Base-by-base conservation (phyloP, 2,113 vertebrate species). In the Neodon shergylaensis region DNA sequence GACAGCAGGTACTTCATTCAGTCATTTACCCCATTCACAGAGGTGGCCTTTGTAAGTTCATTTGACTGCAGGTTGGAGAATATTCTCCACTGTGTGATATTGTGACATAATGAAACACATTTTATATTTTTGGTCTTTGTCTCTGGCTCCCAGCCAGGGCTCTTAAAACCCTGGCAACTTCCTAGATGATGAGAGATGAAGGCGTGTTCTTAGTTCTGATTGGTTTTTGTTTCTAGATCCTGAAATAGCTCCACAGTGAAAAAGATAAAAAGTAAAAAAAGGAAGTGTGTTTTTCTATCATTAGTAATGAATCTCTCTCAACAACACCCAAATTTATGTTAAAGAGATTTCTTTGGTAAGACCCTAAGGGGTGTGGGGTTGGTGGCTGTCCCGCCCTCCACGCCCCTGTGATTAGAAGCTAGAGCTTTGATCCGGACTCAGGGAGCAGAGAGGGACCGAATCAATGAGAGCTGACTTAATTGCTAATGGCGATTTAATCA, bases 141-240 rank as follows among this genome's bases (percentile, higher is more conserved):
- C 19, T 54, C 63, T 61, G 76, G 22, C 39, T 88, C 14, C 52
- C 24, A 31, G 39, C 5, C 47, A 79, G 61, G 44, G 21, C 74
- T 88, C 85, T 66, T 88, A 88, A 70, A 93, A 70, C 52, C 28
- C 42, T 81, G 87, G 39, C 49, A n/a, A 58, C 68, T 79, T n/a
- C 85, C 39, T 61, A 31, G 54, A 42, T 39, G 49, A 47, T 36
- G 54, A 73, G 33, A 39, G 24, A 12, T 31, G 31, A 3, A 44
- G 61, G 3, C 44, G 22, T 1, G 10, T 79, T 16, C 66, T 79
- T 44, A 17, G 28, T 44, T 79, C 9, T 70, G 58, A 72, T 49
- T 88, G 17, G 24, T 31, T 39, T 85, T 76, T 65, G 10, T 52
- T 61, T 82, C 65, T 58, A 73, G 77, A 19, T n/a, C 76, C 66